Percentiles rank a stretch among this genome's conserved stretches.
Conservation (phyloP, 1,140 invertebrate genomes). For the Choristoneura fumiferana region DNA sequence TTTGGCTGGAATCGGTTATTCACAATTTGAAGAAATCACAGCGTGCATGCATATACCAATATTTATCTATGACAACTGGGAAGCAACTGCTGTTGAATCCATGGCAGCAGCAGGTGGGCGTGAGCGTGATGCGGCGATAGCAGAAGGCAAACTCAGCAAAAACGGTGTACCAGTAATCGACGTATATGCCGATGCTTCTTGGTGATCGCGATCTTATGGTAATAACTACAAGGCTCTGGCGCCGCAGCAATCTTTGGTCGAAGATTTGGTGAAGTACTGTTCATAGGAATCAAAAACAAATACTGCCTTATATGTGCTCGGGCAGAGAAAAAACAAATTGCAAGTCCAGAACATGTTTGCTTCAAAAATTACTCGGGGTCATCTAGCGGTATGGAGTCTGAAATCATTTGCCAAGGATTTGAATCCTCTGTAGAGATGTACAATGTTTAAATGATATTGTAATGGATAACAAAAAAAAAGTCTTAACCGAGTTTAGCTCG, state of each 20-base stretch:
- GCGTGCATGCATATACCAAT: neutral
- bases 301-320: slow-evolving; percentile 51
- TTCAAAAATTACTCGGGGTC: neutral
- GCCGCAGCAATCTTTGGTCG: slow-evolving; percentile 50
- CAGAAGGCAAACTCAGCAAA: neutral
- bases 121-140: neutral
- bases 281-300: slow-evolving; percentile 57
- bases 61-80: slow-evolving; percentile 12
- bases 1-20: neutral
- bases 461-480: too few species aligned
- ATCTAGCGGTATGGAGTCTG: neutral
- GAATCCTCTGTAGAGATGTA: too few species aligned
- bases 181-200: slow-evolving; percentile 42
- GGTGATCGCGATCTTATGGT: slow-evolving; percentile 48
- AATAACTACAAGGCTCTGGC: slow-evolving; percentile 23
- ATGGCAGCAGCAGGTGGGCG: slow-evolving; percentile 27
- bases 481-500: too few species aligned
- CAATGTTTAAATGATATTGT: too few species aligned
- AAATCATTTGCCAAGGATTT: neutral
- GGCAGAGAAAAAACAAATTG: slow-evolving; percentile 27
- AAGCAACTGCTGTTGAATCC: slow-evolving; percentile 10
- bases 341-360: neutral
- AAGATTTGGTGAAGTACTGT: slow-evolving; percentile 56
- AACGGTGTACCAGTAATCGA: neutral
- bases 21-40: slow-evolving; percentile 2